Evolutionary conservation across 2,797 vertebrate species (phyloP), one percentile per base, ranked within the genome.

Genomic region (Acanthornis magna): DNA sequence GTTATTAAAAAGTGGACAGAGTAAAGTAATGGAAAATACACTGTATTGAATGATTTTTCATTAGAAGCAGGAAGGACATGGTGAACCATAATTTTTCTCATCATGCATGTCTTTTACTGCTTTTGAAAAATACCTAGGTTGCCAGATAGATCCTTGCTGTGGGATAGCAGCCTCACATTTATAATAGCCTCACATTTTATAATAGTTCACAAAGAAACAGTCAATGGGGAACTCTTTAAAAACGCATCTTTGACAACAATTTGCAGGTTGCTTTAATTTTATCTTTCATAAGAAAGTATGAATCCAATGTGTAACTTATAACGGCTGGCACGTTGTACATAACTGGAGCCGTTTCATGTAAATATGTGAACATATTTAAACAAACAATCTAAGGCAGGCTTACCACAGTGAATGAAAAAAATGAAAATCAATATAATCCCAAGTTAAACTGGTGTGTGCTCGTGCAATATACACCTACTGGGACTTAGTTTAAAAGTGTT

Each of bases 51-150:
- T 22, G 71, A 58, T 26, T 61, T 86, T 87, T 82, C 60, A 18
- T 80, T 72, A 83, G 78, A 53, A 93, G 42, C 61, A 95, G 54
- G 42, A 94, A 91, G 55, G 66, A 86, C 40, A 54, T 9, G 6
- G 51, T 40, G 62, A 90, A 36, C 25, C 61, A 71, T 74, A 16
- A 25, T 61, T 84, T 88, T 90, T 96, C 47, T 87, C 60, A 82
- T 48, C 65, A 60, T 47, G 15, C 17, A 27, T 27, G 42, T 57
- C 48, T 91, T 87, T n/a, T 43, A 82, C 8, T 54, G 61, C 34
- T 90, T 91, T 85, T 85, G 91, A 91, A 82, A 94, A 89, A 25
- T 85, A 61, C 16, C 40, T 74, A 34, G 27, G n/a, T 92, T 78
- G 36, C 74, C 81, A 92, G 55, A 73, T 60, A 76, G 63, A 85